Percentiles rank a stretch among this genome's conserved stretches.
Conservation (phyloP, 2,888 invertebrate genomes). For the Leucania comma region DNA sequence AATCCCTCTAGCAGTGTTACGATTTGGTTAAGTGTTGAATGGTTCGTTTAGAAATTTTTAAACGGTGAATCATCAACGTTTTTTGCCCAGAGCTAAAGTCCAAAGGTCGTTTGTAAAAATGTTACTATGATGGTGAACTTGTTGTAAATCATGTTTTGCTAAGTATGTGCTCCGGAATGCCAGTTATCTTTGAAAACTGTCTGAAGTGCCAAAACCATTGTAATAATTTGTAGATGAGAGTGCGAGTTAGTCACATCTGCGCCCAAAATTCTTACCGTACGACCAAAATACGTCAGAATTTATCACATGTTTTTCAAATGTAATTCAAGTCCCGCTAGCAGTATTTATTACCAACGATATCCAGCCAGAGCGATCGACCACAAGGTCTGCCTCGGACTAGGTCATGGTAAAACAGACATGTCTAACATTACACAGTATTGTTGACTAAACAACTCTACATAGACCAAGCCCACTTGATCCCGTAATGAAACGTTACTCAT, state of each 20-base stretch:
- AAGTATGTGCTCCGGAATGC: not conserved
- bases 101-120: slow-evolving; percentile 7
- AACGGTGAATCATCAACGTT: slow-evolving; percentile 7
- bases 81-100: not conserved
- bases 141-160: not conserved
- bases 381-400: slow-evolving; percentile 48
- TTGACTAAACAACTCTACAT: slow-evolving; percentile 55
- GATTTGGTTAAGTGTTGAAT: slow-evolving; percentile 36
- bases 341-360: slow-evolving; percentile 50
- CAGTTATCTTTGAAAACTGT: not conserved
- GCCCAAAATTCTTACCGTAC: not conserved
- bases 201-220: not conserved
- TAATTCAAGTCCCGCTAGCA: slow-evolving; percentile 23
- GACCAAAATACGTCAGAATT: slow-evolving; percentile 24
- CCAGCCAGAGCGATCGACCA: slow-evolving; percentile 46
- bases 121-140: not conserved
- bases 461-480: slow-evolving; percentile 49
- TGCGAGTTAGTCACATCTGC: not conserved
- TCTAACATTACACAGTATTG: slow-evolving; percentile 53
- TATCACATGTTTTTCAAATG: slow-evolving; percentile 21
- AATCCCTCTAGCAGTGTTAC: slow-evolving; percentile 60
- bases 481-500: slow-evolving; percentile 40
- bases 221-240: not conserved
- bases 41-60: slow-evolving; percentile 19
- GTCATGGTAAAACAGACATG: slow-evolving; percentile 49